Conservation (phyloP, 2,113 vertebrate species). For the Desmodus rotundus region DNA sequence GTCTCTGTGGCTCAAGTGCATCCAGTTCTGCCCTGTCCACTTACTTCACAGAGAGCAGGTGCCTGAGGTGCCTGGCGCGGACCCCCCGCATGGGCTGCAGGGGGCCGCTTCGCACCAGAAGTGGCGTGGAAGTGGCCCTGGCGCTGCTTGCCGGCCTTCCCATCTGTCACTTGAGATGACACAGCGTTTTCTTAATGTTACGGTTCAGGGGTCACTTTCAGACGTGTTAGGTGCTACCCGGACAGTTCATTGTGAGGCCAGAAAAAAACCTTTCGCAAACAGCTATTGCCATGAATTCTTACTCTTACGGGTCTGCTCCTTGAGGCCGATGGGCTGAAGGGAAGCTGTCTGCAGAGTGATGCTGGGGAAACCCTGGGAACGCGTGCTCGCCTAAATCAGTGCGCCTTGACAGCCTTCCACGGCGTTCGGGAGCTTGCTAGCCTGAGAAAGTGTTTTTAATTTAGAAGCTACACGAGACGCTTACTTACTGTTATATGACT, state of each 20-base stretch:
- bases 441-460: neutral
- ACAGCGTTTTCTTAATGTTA: neutral
- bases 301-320: neutral
- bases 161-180: neutral
- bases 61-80: neutral
- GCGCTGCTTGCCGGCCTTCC: neutral
- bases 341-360: fast-evolving
- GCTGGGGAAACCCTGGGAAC: neutral
- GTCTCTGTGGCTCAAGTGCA: fast-evolving
- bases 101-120: no score
- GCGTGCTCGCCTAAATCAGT: no score
- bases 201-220: neutral
- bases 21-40: fast-evolving
- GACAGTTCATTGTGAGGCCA: neutral
- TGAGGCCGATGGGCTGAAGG: no score
- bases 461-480: neutral
- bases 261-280: neutral
- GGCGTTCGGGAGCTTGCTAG: neutral
- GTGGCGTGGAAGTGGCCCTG: fast-evolving
- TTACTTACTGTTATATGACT: neutral
- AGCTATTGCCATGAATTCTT: neutral
- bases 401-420: neutral
- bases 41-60: no score
- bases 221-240: neutral
- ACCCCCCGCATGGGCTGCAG: no score